Base-by-base conservation (phyloP, 2,113 vertebrate genomes). In the Platysternon megacephalum region DNA sequence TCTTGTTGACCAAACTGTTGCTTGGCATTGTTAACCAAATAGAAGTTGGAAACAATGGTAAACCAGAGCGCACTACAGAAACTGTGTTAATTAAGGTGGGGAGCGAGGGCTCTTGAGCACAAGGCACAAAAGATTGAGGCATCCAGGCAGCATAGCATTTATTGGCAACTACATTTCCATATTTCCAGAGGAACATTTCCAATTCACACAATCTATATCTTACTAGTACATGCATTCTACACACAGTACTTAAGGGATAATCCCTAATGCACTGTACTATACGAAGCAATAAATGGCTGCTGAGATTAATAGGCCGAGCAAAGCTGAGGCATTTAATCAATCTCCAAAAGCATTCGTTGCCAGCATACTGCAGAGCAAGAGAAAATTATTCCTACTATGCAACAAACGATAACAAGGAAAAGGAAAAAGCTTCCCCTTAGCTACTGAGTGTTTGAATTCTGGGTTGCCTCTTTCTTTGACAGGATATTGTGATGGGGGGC, bases 191-290 rank as follows among this genome's bases (percentile, higher is more conserved):
- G 89, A 90, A 76, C 53, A 48, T 94, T 95, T 97, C 86, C 79
- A 90, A 96, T 92, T 85, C 85, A 87, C 79, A 88, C 89, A 91
- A 97, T 97, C 83, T 96, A 90, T 96, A 88, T 93, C 96, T 97
- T 4, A 2, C 88, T 95, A 87, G 84, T 97, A 86, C 89, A 95
- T 96, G 95, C 96, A 93, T 97, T 90, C 94, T 97, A 96, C 96
- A 97, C 97, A 91, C 91, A 86, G 94, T 94, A 90, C 97, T 97
- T 97, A 96, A 90, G 93, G 96, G 97, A 96, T 97, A 97, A 97
- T 97, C 97, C 95, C 90, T 89, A 89, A 93, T 65, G 94, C 93
- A 61, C 94, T 89, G 96, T 72, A 91, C 94, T 93, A 95, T 94
- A 81, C 2, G 83, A 90, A 97, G 97, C 92, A 97, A 93, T 96